Evolutionary conservation across 1,140 invertebrate genomes (phyloP).

Genomic region (Pachypeltis micranthus): DNA sequence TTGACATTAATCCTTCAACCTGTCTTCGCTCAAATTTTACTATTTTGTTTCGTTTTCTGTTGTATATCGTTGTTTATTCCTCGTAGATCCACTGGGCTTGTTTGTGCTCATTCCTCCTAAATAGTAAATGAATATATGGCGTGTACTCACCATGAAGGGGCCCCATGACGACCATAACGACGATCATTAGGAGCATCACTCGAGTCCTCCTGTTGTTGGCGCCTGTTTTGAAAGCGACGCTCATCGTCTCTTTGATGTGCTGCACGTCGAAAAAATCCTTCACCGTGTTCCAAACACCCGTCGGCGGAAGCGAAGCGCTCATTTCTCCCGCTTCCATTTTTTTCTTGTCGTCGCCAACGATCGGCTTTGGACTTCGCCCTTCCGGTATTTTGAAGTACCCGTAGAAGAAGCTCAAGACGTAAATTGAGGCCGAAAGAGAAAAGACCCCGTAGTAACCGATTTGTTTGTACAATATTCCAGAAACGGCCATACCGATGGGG

Average conservation of each 20-base stretch:
- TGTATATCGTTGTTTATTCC: no score
- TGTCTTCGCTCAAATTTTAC: no score
- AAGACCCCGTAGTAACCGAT: conserved; percentile 71
- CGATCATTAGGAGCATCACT: conserved; percentile 60
- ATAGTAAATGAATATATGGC: no score
- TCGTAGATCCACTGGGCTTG: no score
- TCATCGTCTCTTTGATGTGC: conserved; percentile 19
- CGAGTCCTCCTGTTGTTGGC: conserved; percentile 39
- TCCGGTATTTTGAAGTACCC: conserved; percentile 33
- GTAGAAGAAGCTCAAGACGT: conserved; percentile 58
- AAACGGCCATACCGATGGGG: conserved; percentile 41
- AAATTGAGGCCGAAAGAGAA: conserved; percentile 55
- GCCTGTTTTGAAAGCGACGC: conserved; percentile 35
- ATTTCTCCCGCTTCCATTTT: neutral
- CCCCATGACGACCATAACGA: conserved; percentile 70
- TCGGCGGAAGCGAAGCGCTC: neutral
- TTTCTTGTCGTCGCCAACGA: neutral
- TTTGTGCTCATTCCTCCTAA: no score
- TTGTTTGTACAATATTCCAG: conserved; percentile 40
- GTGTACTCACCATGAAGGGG: conserved; percentile 68
- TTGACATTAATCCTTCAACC: no score
- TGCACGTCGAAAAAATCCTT: conserved; percentile 28
- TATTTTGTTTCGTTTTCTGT: no score
- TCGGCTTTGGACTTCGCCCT: neutral
- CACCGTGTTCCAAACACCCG: conserved; percentile 28